Evolutionary conservation across 1,140 invertebrate species (phyloP).

Genomic region (Drosophila melanica): DNA sequence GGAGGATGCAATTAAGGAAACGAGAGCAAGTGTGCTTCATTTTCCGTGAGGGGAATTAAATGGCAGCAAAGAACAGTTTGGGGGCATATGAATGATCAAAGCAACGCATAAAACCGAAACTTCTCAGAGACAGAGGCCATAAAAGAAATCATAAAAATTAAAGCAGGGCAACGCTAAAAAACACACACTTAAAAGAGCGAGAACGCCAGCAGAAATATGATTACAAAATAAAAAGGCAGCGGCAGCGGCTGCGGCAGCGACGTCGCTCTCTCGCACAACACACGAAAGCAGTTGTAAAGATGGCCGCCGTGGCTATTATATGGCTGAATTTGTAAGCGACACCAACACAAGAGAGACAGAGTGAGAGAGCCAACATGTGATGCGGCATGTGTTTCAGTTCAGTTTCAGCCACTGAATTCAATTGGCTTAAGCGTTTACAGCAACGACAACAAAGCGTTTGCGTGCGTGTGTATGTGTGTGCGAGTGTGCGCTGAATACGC

Average conservation of each 20-base stretch:
- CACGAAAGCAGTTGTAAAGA: conserved; percentile 70
- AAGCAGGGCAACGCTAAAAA: conserved; percentile 71
- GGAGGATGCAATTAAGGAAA: not conserved
- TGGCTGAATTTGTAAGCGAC: conserved; percentile 69
- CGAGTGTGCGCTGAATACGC: conserved; percentile 56
- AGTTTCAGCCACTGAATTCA: conserved; percentile 69
- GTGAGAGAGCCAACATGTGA: conserved; percentile 39
- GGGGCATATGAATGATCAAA: conserved; percentile 44
- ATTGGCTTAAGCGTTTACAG: conserved; percentile 66
- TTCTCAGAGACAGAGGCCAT: conserved; percentile 41
- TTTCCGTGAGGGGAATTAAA: conserved; percentile 26
- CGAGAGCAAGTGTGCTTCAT: not conserved
- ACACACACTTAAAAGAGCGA: conserved; percentile 41
- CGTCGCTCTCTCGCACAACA: conserved; percentile 35
- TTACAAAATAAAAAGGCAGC: conserved; percentile 72
- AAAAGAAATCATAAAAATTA: conserved; percentile 75
- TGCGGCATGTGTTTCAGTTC: conserved; percentile 51
- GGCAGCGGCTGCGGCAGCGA: conserved; percentile 4
- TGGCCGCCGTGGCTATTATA: conserved; percentile 71
- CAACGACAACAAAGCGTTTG: conserved; percentile 54
- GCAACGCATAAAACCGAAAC: conserved; percentile 37
- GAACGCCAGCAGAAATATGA: conserved; percentile 53
- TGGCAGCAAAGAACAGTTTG: conserved; percentile 35
- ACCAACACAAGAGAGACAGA: conserved; percentile 38
- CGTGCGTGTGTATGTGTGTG: not conserved